These are phyloP conservation scores for Caenorhabditis doughertyi DNA, from an alignment of 2,888 invertebrate genomes.

Conservation along the genomic window DNA sequence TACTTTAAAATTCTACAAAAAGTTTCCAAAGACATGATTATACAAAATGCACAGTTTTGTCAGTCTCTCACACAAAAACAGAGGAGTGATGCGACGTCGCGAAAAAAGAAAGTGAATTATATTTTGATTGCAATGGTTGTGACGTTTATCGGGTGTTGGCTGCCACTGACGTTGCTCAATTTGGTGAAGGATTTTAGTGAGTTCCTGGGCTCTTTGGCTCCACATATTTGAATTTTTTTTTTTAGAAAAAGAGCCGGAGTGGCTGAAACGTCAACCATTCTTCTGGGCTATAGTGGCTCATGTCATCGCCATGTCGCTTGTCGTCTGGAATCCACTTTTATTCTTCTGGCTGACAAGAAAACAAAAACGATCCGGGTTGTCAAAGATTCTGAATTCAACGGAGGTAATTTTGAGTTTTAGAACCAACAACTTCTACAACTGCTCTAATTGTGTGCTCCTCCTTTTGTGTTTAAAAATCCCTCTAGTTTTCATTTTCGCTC, in stretches of 20 bases:
- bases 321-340: conserved; percentile 82
- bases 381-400: conserved; percentile 78
- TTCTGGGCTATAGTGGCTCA: conserved; percentile 81
- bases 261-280: conserved; percentile 79
- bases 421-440: background rate
- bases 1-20: conserved; percentile 81
- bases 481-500: background rate
- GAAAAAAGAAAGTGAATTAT: conserved; percentile 77
- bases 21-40: conserved; percentile 81
- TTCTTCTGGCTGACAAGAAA: conserved; percentile 83
- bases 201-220: no score
- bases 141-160: conserved; percentile 82
- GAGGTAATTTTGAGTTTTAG: conserved; percentile 78
- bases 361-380: conserved; percentile 78
- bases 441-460: conserved; percentile 26
- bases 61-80: conserved; percentile 80
- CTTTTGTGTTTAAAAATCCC: background rate
- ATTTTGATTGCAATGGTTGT: conserved; percentile 89
- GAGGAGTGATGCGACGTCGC: conserved; percentile 78
- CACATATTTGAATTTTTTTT: no score
- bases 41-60: conserved; percentile 81
- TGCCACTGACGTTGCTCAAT: conserved; percentile 81
- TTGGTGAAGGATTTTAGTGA: conserved; percentile 81
- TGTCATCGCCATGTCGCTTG: conserved; percentile 81
- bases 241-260: conserved; percentile 77